Conservation (phyloP, 2,797 vertebrate species). For the Menidia menidia region DNA sequence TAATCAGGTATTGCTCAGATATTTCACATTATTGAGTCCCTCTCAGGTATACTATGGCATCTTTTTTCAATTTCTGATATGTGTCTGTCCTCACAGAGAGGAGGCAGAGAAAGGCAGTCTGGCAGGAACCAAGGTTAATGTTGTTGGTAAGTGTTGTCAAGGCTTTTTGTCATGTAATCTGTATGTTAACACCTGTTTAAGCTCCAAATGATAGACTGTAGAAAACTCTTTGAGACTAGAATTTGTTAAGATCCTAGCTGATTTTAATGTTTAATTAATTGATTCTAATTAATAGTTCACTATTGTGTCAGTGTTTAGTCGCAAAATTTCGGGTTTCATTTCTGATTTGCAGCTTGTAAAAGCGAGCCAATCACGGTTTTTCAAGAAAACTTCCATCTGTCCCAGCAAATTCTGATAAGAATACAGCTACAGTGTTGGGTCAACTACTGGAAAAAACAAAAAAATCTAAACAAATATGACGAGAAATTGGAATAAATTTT, state of each 20-base stretch:
- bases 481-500: neutral
- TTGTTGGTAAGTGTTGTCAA: constrained; percentile 86
- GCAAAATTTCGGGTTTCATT: too few relatives aligned
- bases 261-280: too few relatives aligned
- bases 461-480: neutral
- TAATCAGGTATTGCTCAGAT: constrained; percentile 85
- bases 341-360: too few relatives aligned
- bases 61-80: constrained; percentile 32
- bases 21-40: constrained; percentile 53
- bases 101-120: constrained; percentile 84
- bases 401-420: neutral
- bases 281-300: too few relatives aligned
- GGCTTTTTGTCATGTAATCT: neutral
- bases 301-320: too few relatives aligned
- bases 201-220: too few relatives aligned
- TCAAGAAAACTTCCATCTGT: neutral
- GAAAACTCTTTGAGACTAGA: too few relatives aligned
- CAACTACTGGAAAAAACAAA: neutral
- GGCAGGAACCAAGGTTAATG: constrained; percentile 83
- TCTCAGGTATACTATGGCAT: constrained; percentile 19
- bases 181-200: too few relatives aligned
- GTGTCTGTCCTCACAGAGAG: constrained; percentile 79
- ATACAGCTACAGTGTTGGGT: neutral
- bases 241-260: too few relatives aligned
- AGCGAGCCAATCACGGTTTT: neutral